A percentile compares a stretch with the other conserved stretches of the same genome.
Conservation (phyloP, 2,113 vertebrate species). For the Porphyrio hochstetteri region DNA sequence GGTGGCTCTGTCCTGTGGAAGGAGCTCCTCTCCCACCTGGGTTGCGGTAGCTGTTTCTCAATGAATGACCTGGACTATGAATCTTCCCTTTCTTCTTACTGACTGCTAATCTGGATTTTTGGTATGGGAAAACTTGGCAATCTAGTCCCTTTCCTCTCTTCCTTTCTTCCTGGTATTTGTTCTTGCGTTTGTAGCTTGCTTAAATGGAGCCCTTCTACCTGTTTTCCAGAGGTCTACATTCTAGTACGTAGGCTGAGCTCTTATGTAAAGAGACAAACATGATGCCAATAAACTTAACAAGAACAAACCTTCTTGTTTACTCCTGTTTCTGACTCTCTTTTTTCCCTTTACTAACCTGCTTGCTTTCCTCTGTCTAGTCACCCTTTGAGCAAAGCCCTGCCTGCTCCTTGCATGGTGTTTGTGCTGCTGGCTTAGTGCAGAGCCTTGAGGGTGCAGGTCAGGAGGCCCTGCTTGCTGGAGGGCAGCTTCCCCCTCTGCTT, state of each 20-base stretch:
- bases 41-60: slow-evolving; percentile 58
- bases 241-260: slow-evolving; percentile 78
- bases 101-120: slow-evolving; percentile 67
- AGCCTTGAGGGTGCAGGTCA: not conserved
- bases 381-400: not conserved
- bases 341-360: not conserved
- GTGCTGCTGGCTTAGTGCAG: not conserved
- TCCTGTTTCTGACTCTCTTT: slow-evolving; percentile 61
- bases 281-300: slow-evolving; percentile 86
- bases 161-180: slow-evolving; percentile 69
- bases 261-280: slow-evolving; percentile 84
- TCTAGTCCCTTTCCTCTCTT: slow-evolving; percentile 65
- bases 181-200: slow-evolving; percentile 80
- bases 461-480: not conserved
- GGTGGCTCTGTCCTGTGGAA: slow-evolving; percentile 64
- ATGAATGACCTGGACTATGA: slow-evolving; percentile 57
- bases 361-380: not conserved
- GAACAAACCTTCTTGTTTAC: slow-evolving; percentile 72
- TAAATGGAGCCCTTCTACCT: slow-evolving; percentile 73
- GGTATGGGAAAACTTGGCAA: slow-evolving; percentile 70
- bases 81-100: slow-evolving; percentile 47
- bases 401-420: not conserved
- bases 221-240: slow-evolving; percentile 73
- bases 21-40: slow-evolving; percentile 60
- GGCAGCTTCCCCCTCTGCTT: not conserved